Evolutionary conservation across 92 coral and sea anemone species (phyloP).

Genomic region (Porites evermanni): DNA sequence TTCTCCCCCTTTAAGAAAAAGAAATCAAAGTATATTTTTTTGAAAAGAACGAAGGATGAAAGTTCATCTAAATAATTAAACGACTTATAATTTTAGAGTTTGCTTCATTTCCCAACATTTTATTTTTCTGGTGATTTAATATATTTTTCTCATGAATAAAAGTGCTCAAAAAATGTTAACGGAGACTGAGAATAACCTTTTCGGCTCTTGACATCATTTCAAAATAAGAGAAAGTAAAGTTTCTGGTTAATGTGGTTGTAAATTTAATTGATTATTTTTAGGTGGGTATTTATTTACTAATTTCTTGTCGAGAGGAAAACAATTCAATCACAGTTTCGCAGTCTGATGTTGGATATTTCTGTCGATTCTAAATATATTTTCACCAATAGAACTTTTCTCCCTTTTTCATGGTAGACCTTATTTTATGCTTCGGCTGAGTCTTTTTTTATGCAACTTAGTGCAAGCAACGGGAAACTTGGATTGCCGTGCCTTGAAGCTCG

Average conservation of each 20-base stretch:
- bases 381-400: background rate
- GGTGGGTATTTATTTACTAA: conserved; percentile 30
- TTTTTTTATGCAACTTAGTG: too few species aligned
- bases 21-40: background rate
- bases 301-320: background rate
- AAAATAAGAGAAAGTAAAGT: background rate
- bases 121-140: background rate
- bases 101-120: too few species aligned
- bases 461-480: too few species aligned
- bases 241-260: background rate
- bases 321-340: conserved; percentile 28
- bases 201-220: background rate
- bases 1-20: background rate
- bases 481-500: background rate
- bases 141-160: background rate
- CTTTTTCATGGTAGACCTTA: background rate
- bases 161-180: background rate
- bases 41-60: background rate
- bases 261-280: background rate
- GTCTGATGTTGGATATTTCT: background rate
- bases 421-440: background rate
- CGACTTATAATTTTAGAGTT: background rate
- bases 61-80: conserved; percentile 37
- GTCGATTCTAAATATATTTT: background rate
- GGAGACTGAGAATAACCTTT: background rate